phyloP scores from a whole-genome alignment of 2,797 vertebrate genomes.

The Sebastes nivosus region DNA sequence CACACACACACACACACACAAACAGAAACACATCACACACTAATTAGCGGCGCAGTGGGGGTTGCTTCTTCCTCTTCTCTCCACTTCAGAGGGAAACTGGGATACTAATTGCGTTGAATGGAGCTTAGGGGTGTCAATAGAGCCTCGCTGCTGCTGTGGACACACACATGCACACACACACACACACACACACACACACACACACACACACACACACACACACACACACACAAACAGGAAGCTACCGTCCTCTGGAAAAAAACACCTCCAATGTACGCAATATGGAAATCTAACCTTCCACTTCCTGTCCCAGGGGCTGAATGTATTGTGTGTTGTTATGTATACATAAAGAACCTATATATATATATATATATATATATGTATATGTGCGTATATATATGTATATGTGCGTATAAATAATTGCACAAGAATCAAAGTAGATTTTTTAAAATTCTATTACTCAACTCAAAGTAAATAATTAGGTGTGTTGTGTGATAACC shows the following conservation, averaged over 20 bases:
- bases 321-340: not conserved
- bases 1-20: not conserved
- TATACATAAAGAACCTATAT: not conserved
- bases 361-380: not conserved
- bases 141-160: slow-evolving; percentile 23
- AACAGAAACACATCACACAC: slow-evolving; percentile 11
- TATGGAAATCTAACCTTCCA: slow-evolving; percentile 7
- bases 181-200: not conserved
- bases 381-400: too few relatives aligned
- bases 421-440: not conserved
- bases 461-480: slow-evolving; percentile 6
- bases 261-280: not conserved
- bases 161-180: slow-evolving; percentile 34
- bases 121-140: slow-evolving; percentile 57
- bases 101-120: slow-evolving; percentile 63
- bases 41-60: slow-evolving; percentile 52
- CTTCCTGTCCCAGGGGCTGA: slow-evolving; percentile 7
- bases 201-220: not conserved
- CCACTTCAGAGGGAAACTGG: slow-evolving; percentile 59
- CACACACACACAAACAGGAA: slow-evolving; percentile 2
- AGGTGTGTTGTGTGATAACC: slow-evolving; percentile 10
- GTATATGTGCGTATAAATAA: not conserved
- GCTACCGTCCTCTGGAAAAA: not conserved
- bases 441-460: not conserved
- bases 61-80: slow-evolving; percentile 40